A percentile compares a stretch with the other conserved stretches of the same genome.
Conservation (phyloP, 2,888 invertebrate genomes). For the Eupeodes luniger region DNA sequence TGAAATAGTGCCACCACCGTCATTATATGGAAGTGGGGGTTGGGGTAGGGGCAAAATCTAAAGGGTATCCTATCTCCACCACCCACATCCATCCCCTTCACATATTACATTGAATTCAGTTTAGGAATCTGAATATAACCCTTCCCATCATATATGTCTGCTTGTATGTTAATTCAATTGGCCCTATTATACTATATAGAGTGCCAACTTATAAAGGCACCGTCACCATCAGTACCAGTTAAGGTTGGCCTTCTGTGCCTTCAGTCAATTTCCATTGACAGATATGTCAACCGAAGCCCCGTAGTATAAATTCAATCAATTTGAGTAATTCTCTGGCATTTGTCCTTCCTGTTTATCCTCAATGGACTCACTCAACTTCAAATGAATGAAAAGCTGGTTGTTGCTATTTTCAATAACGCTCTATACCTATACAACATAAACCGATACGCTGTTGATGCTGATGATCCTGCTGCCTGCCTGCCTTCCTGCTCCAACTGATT, state of each 20-base stretch:
- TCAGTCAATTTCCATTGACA: constrained; percentile 58
- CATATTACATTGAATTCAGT: background rate
- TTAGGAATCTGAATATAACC: constrained; percentile 13
- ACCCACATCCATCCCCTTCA: background rate
- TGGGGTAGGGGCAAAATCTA: background rate
- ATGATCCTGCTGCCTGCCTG: no score
- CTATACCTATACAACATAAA: background rate
- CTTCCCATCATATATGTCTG: background rate
- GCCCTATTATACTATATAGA: background rate
- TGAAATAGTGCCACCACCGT: constrained; percentile 20
- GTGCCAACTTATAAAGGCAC: background rate
- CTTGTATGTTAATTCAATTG: background rate
- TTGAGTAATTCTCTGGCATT: constrained; percentile 60
- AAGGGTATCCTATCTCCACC: background rate
- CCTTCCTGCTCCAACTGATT: background rate
- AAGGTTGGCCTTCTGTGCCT: constrained; percentile 32
- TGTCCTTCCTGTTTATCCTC: constrained; percentile 56
- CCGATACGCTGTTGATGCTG: no score
- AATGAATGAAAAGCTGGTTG: constrained; percentile 20
- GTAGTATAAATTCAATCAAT: constrained; percentile 62
- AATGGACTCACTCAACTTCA: constrained; percentile 20
- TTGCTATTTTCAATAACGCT: constrained; percentile 7
- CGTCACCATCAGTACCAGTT: background rate
- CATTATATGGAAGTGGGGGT: background rate
- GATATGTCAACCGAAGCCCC: constrained; percentile 55